Evolutionary conservation across 1,140 invertebrate genomes (phyloP), one percentile per base, ranked within the genome.

Genomic region (Drosophila sp.): DNA sequence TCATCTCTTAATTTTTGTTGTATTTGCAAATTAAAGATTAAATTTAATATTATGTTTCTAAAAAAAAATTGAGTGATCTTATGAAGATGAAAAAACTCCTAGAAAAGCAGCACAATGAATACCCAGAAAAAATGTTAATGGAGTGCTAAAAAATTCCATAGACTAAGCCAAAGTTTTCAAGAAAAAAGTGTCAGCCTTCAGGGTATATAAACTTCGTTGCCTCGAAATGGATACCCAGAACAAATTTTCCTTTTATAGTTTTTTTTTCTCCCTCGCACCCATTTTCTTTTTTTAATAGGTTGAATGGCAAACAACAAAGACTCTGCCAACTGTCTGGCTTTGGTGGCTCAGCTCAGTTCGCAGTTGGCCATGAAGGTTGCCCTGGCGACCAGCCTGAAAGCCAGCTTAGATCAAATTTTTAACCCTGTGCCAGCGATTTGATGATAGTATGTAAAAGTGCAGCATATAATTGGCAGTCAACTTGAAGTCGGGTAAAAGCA

Each of bases 391-490:
- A 17, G 17, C 17, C 17, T 17, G 0, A 27, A 50, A 47, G 35
- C 17, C 44, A 10, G 44, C 44, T 50, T 27, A 27, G 44, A 27
- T 50, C 7, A 25, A 25, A 27, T 8, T 50, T 50, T 27, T 41
- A n/a, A 50, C 8, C 10, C 44, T 8, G 8, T 27, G 5, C 23
- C 6, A 27, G 17, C 17, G 17, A 23, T 50, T 50, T 7, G 44
- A 27, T 50, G 44, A 25, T 50, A 17, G 17, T 17, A 50, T 50
- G 23, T 47, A 47, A 63, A 30, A 62, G 60, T 40, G 55, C 23
- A 72, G 65, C 55, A 69, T 76, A 69, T 73, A 76, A 76, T 61
- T 65, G 71, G 64, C 56, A 25, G 8, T 35, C 27, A n/a, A 23
- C 64, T 50, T 50, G 23, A 25, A 50, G 44, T 27, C 23, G 7